Evolutionary conservation across 2,797 vertebrate genomes (phyloP).

Genomic region (Mormyrops attenuatus): DNA sequence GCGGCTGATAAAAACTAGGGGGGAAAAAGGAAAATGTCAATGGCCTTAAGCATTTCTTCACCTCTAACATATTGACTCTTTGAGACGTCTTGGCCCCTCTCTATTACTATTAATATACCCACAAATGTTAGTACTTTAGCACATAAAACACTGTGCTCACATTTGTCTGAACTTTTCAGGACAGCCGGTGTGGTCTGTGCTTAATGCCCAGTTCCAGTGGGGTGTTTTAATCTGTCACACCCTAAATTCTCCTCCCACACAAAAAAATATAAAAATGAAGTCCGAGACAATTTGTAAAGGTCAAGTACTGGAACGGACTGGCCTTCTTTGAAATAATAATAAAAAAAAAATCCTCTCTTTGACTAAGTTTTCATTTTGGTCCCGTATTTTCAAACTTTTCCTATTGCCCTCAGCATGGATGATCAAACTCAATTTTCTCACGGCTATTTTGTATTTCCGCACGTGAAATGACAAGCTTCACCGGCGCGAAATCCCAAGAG

Average conservation of each 20-base stretch:
- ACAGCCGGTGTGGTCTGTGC: neutral
- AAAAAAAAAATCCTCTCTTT: conserved; percentile 4
- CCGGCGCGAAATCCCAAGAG: neutral
- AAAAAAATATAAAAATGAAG: neutral
- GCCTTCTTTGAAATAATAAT: neutral
- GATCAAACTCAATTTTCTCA: conserved; percentile 18
- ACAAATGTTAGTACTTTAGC: neutral
- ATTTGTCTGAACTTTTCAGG: neutral
- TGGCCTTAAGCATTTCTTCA: neutral
- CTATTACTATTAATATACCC: neutral
- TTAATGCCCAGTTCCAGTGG: neutral
- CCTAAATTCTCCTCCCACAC: neutral
- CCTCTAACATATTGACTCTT: neutral
- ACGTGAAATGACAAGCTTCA: conserved; percentile 13
- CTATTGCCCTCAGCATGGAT: conserved; percentile 16
- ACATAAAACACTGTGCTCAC: neutral
- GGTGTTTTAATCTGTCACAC: neutral
- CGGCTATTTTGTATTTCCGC: conserved; percentile 14
- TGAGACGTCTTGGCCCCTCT: neutral
- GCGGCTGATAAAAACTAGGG: neutral
- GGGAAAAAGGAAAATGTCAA: neutral
- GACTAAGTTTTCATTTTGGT: neutral
- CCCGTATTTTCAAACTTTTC: neutral
- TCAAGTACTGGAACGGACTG: neutral
- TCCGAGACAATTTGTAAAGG: conserved; percentile 1